Base-by-base conservation (phyloP, 2,113 vertebrate species). In the Catharus fuscescens region DNA sequence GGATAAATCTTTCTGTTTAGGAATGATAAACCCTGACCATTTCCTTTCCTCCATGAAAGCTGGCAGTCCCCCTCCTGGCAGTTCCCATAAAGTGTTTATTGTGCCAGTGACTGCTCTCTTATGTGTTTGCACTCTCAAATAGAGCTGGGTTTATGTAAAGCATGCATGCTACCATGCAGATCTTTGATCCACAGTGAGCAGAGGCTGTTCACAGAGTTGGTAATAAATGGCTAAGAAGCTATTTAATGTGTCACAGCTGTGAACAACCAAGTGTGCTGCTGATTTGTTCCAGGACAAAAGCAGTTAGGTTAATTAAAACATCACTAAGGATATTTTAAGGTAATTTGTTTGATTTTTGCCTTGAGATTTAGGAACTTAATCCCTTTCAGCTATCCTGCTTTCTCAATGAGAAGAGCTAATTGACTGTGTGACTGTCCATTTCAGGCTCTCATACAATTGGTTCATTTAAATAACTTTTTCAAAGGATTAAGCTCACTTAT, bases 271-370 rank as follows among this genome's bases (percentile, higher is more conserved):
- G 62, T 64, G 74, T 76, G 76, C 82, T 56, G 65, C 88, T 92
- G 90, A 82, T 92, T 74, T 90, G 54, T 86, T 94, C 50, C 85
- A 92, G 88, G 82, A 92, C 76, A 93, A 95, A 90, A 77, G 57
- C 74, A 86, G 66, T 85, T 79, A 72, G 47, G 74, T 92, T 96
- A 96, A 95, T 95, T 94, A 88, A 95, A 95, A 86, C 23, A 38
- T 90, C 24, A 1, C 79, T 66, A 88, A 92, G 71, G 54, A 61
- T 24, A 23, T 70, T 88, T 69, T 82, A 88, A 88, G 62, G 62
- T 82, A 92, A 92, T 95, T 93, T 93, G 32, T 52, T 90, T 97
- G 71, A 88, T 90, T 95, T 94, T 95, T 88, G 79, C 71, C 71
- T 65, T 86, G 66, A 86, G 85, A 86, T 80, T 93, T 94, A 82